Conservation (phyloP, 2,113 vertebrate species). For the Egretta garzetta region DNA sequence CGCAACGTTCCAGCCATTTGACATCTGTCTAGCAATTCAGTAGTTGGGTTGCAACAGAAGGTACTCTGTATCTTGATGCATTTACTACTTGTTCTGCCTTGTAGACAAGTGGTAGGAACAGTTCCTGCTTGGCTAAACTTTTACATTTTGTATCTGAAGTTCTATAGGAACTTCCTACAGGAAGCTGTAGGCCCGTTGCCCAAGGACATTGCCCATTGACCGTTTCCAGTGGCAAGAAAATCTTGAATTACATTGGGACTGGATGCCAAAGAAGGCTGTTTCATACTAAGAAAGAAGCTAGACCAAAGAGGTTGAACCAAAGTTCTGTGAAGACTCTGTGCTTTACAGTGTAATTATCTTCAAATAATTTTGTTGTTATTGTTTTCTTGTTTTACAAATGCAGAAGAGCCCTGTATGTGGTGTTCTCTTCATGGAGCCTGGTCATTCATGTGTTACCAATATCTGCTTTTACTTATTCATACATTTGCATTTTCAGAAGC, state of each 20-base stretch:
- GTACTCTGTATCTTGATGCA: neutral
- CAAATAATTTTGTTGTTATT: neutral
- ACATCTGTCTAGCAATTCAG: neutral
- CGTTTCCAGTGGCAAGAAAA: neutral
- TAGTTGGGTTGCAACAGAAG: neutral
- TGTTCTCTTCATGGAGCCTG: fast-evolving
- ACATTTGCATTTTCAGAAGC: neutral
- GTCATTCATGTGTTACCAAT: neutral
- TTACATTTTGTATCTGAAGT: neutral
- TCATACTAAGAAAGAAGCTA: neutral
- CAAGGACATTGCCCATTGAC: fast-evolving
- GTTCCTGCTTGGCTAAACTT: neutral
- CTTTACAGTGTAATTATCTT: neutral
- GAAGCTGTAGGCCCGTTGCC: neutral
- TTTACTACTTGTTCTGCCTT: neutral
- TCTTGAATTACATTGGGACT: neutral
- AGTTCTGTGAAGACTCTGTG: neutral
- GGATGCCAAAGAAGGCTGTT: neutral
- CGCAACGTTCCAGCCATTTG: fast-evolving
- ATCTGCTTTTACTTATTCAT: neutral
- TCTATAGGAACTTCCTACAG: neutral
- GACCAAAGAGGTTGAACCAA: neutral
- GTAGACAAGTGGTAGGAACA: neutral
- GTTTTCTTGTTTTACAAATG: neutral
- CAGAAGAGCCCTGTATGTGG: neutral